Evolutionary conservation across 53 echinoderm and acorn worm species (phyloP), one percentile per base, ranked within the genome.

Genomic region (Paracentrotus lividus): DNA sequence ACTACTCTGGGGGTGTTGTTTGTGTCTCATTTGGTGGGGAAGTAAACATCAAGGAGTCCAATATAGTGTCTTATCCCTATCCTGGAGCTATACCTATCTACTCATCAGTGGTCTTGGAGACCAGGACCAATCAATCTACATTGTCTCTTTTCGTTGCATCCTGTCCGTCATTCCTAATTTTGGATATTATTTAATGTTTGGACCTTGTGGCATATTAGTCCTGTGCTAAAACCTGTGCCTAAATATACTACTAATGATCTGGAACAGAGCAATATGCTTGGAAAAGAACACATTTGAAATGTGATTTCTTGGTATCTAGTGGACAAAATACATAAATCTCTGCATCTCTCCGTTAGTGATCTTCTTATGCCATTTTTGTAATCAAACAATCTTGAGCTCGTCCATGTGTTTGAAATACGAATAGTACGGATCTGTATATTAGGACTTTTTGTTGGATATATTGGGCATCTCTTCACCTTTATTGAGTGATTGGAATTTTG

Each of bases 31-130:
- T 89, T 64, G 89, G 89, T 66, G n/a, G n/a, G n/a, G n/a, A 24
- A 42, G 89, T 61, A 89, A 89, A 89, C 89, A 89, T 6, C 42
- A 89, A 61, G 44, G 33, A 86, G 13, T 20, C 88, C 38, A 88
- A 57, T 23, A 57, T 21, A 64, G 89, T 58, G 55, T 40, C 89
- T 89, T 89, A 64, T 32, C 60, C 27, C 61, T 89, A 16, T 89
- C 89, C 89, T 44, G 89, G 64, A 89, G 89, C 60, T 52, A 86
- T 86, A 88, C 20, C 31, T 53, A 32, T 10, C 38, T 6, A 52
- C 12, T 34, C 31, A 51, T 51, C 55, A 54, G 14, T 88, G 29
- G 55, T 53, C 88, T 32, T 57, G 57, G 88, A 55, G 23, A 34
- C 88, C 54, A 24, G 0, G 3, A 3, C 7, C 4, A 67, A 34